These are phyloP conservation scores for Dipodomys merriami DNA, from an alignment of 2,113 vertebrate species.

Conservation along the genomic window DNA sequence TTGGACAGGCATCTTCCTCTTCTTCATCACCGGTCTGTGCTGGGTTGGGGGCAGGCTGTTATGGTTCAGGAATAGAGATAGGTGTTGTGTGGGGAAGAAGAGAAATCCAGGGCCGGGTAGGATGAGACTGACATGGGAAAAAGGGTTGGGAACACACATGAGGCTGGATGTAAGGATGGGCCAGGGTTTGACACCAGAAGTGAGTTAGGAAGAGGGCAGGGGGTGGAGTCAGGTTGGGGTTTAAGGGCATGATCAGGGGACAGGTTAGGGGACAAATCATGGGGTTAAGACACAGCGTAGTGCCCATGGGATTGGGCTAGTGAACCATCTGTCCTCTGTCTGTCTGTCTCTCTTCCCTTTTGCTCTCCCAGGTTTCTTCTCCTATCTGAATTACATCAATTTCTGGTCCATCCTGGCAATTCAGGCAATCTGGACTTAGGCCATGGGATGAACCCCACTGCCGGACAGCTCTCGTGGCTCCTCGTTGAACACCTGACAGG, in stretches of 20 bases:
- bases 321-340: background rate
- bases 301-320: background rate
- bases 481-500: background rate
- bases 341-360: background rate
- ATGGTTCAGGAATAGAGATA: background rate
- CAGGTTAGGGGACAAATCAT: background rate
- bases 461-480: background rate
- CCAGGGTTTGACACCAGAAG: background rate
- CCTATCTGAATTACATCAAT: conserved; percentile 74
- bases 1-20: conserved; percentile 58
- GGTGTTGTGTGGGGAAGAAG: background rate
- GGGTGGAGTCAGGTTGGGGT: background rate
- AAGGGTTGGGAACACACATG: background rate
- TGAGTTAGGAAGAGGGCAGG: too few species aligned
- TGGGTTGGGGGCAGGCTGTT: background rate
- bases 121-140: background rate
- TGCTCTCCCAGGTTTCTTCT: conserved; percentile 60
- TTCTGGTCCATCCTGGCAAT: conserved; percentile 65
- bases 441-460: background rate
- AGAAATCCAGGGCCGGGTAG: background rate
- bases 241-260: background rate
- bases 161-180: background rate
- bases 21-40: conserved; percentile 61
- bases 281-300: background rate
- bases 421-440: conserved; percentile 45